These are phyloP conservation scores for Apotomis betuletana DNA, from an alignment of 2,888 invertebrate species.

Conservation along the genomic window DNA sequence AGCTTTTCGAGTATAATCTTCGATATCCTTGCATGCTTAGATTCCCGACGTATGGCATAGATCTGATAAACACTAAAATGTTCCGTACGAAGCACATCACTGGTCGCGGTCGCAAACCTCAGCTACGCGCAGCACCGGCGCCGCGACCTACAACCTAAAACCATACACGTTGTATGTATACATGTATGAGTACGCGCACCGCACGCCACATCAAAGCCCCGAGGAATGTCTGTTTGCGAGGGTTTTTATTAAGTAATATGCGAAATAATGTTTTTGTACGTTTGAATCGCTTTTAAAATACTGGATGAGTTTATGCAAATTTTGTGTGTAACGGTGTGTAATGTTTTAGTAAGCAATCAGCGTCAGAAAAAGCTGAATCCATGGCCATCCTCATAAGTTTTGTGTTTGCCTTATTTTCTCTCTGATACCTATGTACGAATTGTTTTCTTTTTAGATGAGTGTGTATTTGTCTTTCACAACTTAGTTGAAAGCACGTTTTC, in stretches of 20 bases:
- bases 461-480: too few species aligned
- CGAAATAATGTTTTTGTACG: conserved; percentile 13
- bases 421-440: too few species aligned
- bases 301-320: background rate
- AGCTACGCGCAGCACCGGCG: conserved; percentile 20
- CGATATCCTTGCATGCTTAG: too few species aligned
- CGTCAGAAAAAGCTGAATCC: background rate
- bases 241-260: conserved; percentile 15
- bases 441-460: too few species aligned
- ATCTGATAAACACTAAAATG: background rate
- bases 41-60: background rate
- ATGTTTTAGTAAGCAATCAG: background rate
- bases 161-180: background rate
- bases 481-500: too few species aligned
- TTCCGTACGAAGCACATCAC: conserved; percentile 3
- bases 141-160: background rate
- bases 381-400: too few species aligned
- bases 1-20: too few species aligned
- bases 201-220: conserved; percentile 31
- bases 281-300: conserved; percentile 12
- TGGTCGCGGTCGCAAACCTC: background rate
- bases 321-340: background rate
- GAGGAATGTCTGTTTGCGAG: conserved; percentile 12
- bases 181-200: conserved; percentile 12
- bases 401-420: too few species aligned